phyloP scores from a whole-genome alignment of 2,888 invertebrate species.

The Pterostichus madidus region DNA sequence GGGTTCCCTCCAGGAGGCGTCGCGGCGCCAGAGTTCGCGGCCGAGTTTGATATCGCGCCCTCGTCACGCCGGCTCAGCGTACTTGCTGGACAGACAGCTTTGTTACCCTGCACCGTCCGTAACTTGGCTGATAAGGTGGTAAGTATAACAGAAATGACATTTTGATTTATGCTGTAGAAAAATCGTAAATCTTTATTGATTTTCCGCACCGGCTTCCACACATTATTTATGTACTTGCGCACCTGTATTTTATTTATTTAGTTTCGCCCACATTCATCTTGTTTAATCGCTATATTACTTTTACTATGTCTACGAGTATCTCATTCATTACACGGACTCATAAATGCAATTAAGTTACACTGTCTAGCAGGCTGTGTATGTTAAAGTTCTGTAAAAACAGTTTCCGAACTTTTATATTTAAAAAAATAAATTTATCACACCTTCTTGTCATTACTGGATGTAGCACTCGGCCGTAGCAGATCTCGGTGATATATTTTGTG shows the following conservation, averaged over 20 bases:
- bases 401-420: no score
- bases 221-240: slow-evolving; percentile 49
- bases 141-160: slow-evolving; percentile 70
- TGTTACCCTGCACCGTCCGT: slow-evolving; percentile 75
- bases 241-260: slow-evolving; percentile 42
- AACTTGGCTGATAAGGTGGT: slow-evolving; percentile 76
- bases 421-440: no score
- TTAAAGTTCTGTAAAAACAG: no score
- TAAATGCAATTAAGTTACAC: no score
- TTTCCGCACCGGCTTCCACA: slow-evolving; percentile 28
- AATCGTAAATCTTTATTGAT: slow-evolving; percentile 53
- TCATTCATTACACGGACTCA: no score
- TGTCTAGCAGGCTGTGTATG: no score
- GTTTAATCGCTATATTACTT: slow-evolving; percentile 20
- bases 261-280: not conserved
- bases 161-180: slow-evolving; percentile 51
- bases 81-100: slow-evolving; percentile 74
- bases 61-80: slow-evolving; percentile 71
- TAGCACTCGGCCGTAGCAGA: no score
- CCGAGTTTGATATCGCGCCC: slow-evolving; percentile 69
- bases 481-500: no score
- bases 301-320: not conserved
- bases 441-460: no score
- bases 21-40: slow-evolving; percentile 31
- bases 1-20: not conserved